Conservation (phyloP, 2,888 invertebrate genomes). For the Ellobium chinense region DNA sequence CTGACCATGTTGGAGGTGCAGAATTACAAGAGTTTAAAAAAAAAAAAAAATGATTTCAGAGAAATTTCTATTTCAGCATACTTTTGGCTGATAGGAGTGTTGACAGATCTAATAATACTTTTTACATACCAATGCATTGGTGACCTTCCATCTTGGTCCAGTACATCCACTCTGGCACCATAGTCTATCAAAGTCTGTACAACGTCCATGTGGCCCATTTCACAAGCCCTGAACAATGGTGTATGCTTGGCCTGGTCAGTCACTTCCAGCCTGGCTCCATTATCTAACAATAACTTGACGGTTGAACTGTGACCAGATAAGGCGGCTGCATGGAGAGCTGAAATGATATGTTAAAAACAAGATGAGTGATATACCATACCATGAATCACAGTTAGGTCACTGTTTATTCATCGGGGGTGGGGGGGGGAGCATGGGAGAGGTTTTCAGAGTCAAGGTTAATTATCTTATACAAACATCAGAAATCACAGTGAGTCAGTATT, state of each 20-base stretch:
- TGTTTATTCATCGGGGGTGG: too few species aligned
- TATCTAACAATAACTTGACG: slow-evolving; percentile 73
- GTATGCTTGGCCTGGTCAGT: slow-evolving; percentile 77
- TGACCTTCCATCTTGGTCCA: slow-evolving; percentile 78
- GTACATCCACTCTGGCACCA: slow-evolving; percentile 74
- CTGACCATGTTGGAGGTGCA: too few species aligned
- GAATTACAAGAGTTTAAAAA: too few species aligned
- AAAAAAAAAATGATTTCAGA: too few species aligned
- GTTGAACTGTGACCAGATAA: slow-evolving; percentile 76
- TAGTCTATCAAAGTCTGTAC: slow-evolving; percentile 75
- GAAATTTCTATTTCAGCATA: too few species aligned
- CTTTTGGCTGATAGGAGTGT: too few species aligned
- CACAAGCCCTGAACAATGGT: slow-evolving; percentile 77
- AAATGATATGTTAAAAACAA: slow-evolving; percentile 29
- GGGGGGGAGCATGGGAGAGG: too few species aligned
- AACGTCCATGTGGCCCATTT: slow-evolving; percentile 77
- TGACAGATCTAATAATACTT: too few species aligned
- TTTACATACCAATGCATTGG: slow-evolving; percentile 79
- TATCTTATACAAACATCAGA: too few species aligned
- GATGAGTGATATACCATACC: neutral
- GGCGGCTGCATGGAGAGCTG: slow-evolving; percentile 78
- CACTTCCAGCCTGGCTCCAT: slow-evolving; percentile 72
- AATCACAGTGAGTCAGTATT: too few species aligned
- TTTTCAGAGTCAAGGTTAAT: too few species aligned
- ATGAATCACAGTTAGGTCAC: too few species aligned